Percentiles rank a stretch among this genome's conserved stretches.
Conservation (phyloP, 2,113 vertebrate genomes). For the Pogonocichla stellata region DNA sequence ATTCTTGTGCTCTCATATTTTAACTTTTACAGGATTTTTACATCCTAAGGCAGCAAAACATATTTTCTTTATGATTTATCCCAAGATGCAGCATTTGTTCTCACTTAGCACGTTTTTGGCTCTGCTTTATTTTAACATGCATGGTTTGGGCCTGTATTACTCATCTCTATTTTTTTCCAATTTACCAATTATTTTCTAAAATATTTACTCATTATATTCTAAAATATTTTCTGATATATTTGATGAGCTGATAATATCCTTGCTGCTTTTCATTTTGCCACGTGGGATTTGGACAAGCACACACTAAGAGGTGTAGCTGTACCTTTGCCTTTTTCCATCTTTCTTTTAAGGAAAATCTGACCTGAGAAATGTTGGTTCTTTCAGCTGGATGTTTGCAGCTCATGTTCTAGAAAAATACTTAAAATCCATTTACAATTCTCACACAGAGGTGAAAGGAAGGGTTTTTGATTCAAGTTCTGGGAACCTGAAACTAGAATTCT, state of each 20-base stretch:
- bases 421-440: background rate
- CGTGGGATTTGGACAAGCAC: background rate
- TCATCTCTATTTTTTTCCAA: background rate
- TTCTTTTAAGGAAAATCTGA: background rate
- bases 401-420: background rate
- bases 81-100: background rate
- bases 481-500: conserved; percentile 8
- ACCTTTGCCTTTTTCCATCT: background rate
- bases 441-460: background rate
- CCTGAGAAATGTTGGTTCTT: background rate
- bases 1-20: background rate
- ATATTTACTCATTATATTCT: background rate
- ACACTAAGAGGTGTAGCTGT: background rate
- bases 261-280: background rate
- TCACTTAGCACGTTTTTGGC: background rate
- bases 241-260: background rate
- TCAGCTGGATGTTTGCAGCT: background rate
- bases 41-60: background rate
- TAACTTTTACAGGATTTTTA: background rate
- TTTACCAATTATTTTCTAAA: background rate
- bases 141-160: background rate
- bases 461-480: conserved; percentile 8
- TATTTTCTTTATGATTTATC: background rate
- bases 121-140: background rate
- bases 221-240: background rate